These are phyloP conservation scores for Cynoglossus semilaevis DNA, from an alignment of 2,113 vertebrate genomes.

Conservation along the genomic window DNA sequence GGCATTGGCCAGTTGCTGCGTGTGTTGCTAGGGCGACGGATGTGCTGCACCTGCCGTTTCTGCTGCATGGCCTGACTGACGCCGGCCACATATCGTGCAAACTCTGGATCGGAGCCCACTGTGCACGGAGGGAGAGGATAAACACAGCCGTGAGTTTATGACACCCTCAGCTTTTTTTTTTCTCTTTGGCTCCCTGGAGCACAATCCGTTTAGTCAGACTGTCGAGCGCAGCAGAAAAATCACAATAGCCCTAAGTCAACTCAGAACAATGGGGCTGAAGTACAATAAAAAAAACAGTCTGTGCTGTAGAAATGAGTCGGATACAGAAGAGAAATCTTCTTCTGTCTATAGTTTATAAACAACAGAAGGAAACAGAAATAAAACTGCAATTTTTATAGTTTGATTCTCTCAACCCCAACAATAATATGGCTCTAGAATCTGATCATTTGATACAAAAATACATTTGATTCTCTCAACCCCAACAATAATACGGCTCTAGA, in stretches of 20 bases:
- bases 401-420: too few species aligned
- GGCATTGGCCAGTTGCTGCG: constrained; percentile 91
- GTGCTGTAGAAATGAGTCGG: constrained; percentile 47
- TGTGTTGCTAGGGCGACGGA: constrained; percentile 86
- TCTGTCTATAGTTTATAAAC: too few species aligned
- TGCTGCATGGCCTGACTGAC: constrained; percentile 99
- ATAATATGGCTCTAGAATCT: too few species aligned
- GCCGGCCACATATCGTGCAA: constrained; percentile 95
- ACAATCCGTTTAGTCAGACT: constrained; percentile 52
- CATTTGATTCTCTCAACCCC: too few species aligned
- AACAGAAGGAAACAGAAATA: too few species aligned
- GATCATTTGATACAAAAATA: too few species aligned
- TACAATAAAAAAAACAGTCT: constrained; percentile 56
- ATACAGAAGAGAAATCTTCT: constrained; percentile 34
- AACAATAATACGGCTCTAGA: too few species aligned
- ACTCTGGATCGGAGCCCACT: constrained; percentile 98
- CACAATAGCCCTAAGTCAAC: constrained; percentile 47
- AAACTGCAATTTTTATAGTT: too few species aligned
- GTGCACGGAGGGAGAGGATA: constrained; percentile 46
- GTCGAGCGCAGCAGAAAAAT: constrained; percentile 56
- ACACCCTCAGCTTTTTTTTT: constrained; percentile 64
- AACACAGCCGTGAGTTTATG: constrained; percentile 61
- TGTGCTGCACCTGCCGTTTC: constrained; percentile 91
- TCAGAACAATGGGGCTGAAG: constrained; percentile 34
- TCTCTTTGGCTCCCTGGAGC: constrained; percentile 46